A percentile compares a stretch with the other conserved stretches of the same genome.
Evolutionary conservation across 2,797 vertebrate species (phyloP).

Genomic region (Pantherophis vulpinus): DNA sequence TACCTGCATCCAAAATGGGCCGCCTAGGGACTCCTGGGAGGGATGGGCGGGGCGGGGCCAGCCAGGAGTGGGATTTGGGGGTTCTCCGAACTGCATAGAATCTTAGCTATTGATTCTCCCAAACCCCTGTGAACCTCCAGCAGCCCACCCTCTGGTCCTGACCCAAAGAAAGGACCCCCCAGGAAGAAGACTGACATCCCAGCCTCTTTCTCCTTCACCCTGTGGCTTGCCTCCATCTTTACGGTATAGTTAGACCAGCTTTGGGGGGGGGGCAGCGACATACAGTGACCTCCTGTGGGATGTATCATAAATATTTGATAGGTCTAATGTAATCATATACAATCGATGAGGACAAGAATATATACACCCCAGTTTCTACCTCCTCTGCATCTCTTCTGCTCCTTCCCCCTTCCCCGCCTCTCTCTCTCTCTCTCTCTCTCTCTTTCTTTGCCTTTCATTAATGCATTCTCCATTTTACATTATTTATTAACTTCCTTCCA

Average conservation of each 20-base stretch:
- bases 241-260: slow-evolving; percentile 49
- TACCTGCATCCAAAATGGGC: too few species aligned
- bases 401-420: not conserved
- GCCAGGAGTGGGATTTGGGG: too few species aligned
- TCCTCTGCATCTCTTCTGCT: not conserved
- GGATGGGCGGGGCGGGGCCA: too few species aligned
- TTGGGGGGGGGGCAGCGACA: slow-evolving; percentile 4
- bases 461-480: slow-evolving; percentile 68
- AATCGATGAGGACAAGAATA: slow-evolving; percentile 73
- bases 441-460: slow-evolving; percentile 67
- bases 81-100: too few species aligned
- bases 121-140: too few species aligned
- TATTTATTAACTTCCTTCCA: slow-evolving; percentile 59
- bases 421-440: slow-evolving; percentile 12
- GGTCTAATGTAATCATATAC: slow-evolving; percentile 72
- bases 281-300: slow-evolving; percentile 70
- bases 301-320: slow-evolving; percentile 76
- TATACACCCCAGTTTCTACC: slow-evolving; percentile 31
- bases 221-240: slow-evolving; percentile 35
- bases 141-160: not conserved
- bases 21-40: too few species aligned
- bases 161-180: slow-evolving; percentile 41
- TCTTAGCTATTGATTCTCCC: too few species aligned
- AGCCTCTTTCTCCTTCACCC: not conserved
- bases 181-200: slow-evolving; percentile 47